Evolutionary conservation across 2,113 vertebrate species (phyloP).

Genomic region (Anarrhichthys ocellatus): DNA sequence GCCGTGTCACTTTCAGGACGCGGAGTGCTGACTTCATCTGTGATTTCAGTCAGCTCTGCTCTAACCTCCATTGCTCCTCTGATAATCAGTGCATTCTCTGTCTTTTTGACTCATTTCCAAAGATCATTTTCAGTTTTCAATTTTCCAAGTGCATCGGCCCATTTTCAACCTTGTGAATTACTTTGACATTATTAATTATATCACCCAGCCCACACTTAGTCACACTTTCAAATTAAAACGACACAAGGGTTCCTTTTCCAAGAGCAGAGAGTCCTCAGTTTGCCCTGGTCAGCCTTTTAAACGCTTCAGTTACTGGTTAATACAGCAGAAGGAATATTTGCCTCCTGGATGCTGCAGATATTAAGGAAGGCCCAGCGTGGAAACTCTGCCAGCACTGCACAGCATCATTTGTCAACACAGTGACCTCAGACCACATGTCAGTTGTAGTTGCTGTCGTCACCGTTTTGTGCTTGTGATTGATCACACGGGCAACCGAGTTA

Average conservation of each 20-base stretch:
- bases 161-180: constrained; percentile 27
- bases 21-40: constrained; percentile 40
- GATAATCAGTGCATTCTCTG: constrained; percentile 16
- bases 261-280: neutral
- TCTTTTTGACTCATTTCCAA: constrained; percentile 38
- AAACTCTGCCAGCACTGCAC: constrained; percentile 35
- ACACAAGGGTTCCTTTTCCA: constrained; percentile 18
- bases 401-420: constrained; percentile 44
- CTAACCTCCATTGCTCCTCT: constrained; percentile 29
- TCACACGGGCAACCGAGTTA: constrained; percentile 1
- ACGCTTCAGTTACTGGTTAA: constrained; percentile 22
- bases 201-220: constrained; percentile 19
- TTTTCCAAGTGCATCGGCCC: neutral
- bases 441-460: constrained; percentile 19
- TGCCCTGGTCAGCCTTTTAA: constrained; percentile 17
- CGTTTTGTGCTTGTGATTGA: constrained; percentile 39
- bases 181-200: constrained; percentile 13
- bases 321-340: constrained; percentile 32
- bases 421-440: constrained; percentile 23
- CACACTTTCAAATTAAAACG: constrained; percentile 31
- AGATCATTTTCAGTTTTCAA: constrained; percentile 9
- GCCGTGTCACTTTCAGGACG: constrained; percentile 40
- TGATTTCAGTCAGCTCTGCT: constrained; percentile 30
- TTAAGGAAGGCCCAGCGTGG: constrained; percentile 9
- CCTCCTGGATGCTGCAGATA: constrained; percentile 9